Base-by-base conservation (phyloP, 2,113 vertebrate genomes). In the Megalops atlanticus region DNA sequence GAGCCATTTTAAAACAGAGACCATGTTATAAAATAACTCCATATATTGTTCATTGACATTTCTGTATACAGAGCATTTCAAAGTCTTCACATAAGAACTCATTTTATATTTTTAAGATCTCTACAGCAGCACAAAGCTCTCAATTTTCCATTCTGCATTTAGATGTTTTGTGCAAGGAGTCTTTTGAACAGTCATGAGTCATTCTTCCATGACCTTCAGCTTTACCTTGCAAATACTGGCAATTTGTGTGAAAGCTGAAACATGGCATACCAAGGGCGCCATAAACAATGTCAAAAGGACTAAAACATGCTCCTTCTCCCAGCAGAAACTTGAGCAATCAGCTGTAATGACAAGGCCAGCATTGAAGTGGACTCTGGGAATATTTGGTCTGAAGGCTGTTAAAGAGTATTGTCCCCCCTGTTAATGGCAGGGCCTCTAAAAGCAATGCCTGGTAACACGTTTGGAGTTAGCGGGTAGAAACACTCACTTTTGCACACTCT, bases 381-480 rank as follows among this genome's bases (percentile, higher is more conserved):
- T 92, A 93, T 93, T 93, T 91, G 89, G 86, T 90, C 88, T 89
- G 89, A 93, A 92, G 91, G 91, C 91, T 87, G 90, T 91, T 90
- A 92, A 91, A 87, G 89, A 91, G 85, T 86, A 92, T 91, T 92
- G 94, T 93, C 93, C 93, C 86, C 89, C 89, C 89, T 84, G 91
- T 91, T 92, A 91, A 93, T 89, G 88, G 89, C 89, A 85, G n/a
- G 81, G 88, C 86, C 88, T 85, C 91, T 93, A 93, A 94, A 93
- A 93, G 92, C 93, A 93, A 93, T 92, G 92, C 93, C 91, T 93
- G 89, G 91, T 93, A 92, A 90, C 93, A 91, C 89, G 91, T 90
- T 89, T 82, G 83, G 86, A 90, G 88, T 89, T 88, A 90, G 92
- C 83, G 84, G 84, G 82, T 88, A 84, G 88, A 92, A 92, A 88